Percentiles rank a stretch among this genome's conserved stretches.
phyloP scores from a whole-genome alignment of 1,140 invertebrate species.

The Aphaenogaster ashmeadi region DNA sequence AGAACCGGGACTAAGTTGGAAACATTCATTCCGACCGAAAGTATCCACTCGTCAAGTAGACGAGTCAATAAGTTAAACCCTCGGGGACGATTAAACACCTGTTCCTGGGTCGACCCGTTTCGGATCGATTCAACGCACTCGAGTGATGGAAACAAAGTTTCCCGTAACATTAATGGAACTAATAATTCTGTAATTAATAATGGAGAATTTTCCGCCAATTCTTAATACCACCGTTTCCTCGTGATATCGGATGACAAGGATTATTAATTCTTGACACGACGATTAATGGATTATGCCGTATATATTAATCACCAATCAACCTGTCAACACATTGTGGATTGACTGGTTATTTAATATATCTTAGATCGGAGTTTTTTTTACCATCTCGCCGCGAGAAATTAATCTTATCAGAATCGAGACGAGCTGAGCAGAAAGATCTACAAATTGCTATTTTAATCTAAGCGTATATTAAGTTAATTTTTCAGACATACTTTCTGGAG shows the following conservation, averaged over 20 bases:
- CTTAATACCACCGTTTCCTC: background rate
- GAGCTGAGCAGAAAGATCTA: background rate
- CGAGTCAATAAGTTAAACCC: constrained; percentile 19
- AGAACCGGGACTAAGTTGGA: background rate
- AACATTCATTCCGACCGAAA: constrained; percentile 26
- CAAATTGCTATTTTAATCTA: background rate
- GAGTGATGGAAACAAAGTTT: background rate
- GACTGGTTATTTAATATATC: constrained; percentile 10
- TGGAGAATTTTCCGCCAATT: background rate
- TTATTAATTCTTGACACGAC: constrained; percentile 16
- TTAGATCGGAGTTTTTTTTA: background rate
- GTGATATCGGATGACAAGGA: background rate
- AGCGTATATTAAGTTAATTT: background rate
- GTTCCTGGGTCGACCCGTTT: background rate
- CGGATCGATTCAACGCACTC: background rate
- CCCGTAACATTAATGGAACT: background rate
- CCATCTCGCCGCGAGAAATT: background rate
- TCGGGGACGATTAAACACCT: background rate
- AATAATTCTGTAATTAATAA: constrained; percentile 6
- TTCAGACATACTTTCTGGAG: background rate
- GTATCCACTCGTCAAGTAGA: constrained; percentile 2
- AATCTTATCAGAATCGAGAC: background rate
- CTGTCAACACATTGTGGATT: background rate
- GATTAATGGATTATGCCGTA: background rate
- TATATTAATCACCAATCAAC: constrained; percentile 12